Percentiles rank a stretch among this genome's conserved stretches.
phyloP scores from a whole-genome alignment of 2,888 invertebrate genomes.

The Tenthredo notha region DNA sequence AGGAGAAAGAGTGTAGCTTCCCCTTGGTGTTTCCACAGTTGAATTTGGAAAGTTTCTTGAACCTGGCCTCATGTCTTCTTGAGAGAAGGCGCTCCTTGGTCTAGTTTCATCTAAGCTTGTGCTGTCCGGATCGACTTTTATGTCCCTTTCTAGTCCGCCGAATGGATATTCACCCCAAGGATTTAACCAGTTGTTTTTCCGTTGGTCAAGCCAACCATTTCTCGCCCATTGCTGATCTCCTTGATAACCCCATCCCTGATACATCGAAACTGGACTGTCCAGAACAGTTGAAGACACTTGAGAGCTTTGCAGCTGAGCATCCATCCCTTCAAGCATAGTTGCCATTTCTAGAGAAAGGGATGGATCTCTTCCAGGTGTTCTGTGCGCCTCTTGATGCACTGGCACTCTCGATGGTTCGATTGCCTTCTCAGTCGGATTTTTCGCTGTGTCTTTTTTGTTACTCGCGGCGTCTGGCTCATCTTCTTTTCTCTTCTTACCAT shows the following conservation, averaged over 20 bases:
- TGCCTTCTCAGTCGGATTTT: conserved; percentile 69
- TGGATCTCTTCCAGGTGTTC: conserved; percentile 73
- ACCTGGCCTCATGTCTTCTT: conserved; percentile 72
- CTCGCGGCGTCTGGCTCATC: conserved; percentile 82
- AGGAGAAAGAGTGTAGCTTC: conserved; percentile 68
- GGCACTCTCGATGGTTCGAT: conserved; percentile 66
- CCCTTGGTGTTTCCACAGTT: conserved; percentile 69
- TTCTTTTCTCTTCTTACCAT: conserved; percentile 89
- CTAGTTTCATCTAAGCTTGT: conserved; percentile 80
- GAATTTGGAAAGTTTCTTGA: conserved; percentile 72
- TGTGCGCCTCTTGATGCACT: conserved; percentile 66
- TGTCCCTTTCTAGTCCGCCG: conserved; percentile 78
- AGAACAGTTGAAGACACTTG: conserved; percentile 92
- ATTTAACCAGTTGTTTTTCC: conserved; percentile 76
- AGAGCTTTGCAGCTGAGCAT: conserved; percentile 90
- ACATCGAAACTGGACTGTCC: conserved; percentile 81
- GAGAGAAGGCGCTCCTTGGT: conserved; percentile 73
- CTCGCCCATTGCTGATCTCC: conserved; percentile 75
- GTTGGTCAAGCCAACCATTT: conserved; percentile 74
- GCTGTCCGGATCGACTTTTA: conserved; percentile 88
- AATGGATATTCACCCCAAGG: conserved; percentile 75
- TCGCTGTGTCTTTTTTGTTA: conserved; percentile 74
- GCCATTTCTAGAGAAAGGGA: conserved; percentile 86
- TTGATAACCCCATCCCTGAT: conserved; percentile 78
- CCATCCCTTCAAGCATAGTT: conserved; percentile 88